Base-by-base conservation (phyloP, 2,888 invertebrate species). In the Leucophenga maculata region DNA sequence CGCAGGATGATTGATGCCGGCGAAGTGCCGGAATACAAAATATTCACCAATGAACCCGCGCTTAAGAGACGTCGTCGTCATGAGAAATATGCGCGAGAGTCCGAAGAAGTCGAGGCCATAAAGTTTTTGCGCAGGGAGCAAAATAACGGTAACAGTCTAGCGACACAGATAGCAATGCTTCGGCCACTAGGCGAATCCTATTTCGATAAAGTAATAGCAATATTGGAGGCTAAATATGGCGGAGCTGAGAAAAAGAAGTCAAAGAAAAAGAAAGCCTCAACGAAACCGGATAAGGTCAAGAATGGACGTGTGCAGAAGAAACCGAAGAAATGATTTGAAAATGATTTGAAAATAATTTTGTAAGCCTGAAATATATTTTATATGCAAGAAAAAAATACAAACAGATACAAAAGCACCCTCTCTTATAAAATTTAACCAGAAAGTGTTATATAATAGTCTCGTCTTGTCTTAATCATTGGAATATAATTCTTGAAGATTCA, bases 1-100 rank as follows among this genome's bases (percentile, higher is more conserved):
- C 89, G 90, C 78, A 82, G 74, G 85, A 89, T 96, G 90, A 95
- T 98, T 74, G 91, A 93, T 70, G 89, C 90, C 65, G 92, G 91
- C 1, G 95, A 96, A 85, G 92, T 97, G 64, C 94, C 94, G 11
- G 92, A 93, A 67, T 96, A 92, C 85, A 92, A 93, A 83, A 90
- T 91, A 60, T 98, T 97, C 85, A 93, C 93, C 2, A 92, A 95
- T 84, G 97, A 97, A 87, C 92, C 93, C 85, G 89, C 92, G 75
- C 91, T 91, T 83, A 93, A 94, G 86, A 92, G 92, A 50, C 89
- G 90, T 67, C 90, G 91, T 55, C 90, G 94, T 55, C 91, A 91
- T 80, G 91, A 91, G 67, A 94, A 95, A 89, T 93, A 93, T 85
- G 92, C 92, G 60, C 90, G 91, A 26, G 95, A 95, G 86, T 92